Conservation (phyloP, 2,113 vertebrate genomes). For the Seriola quinqueradiata region DNA sequence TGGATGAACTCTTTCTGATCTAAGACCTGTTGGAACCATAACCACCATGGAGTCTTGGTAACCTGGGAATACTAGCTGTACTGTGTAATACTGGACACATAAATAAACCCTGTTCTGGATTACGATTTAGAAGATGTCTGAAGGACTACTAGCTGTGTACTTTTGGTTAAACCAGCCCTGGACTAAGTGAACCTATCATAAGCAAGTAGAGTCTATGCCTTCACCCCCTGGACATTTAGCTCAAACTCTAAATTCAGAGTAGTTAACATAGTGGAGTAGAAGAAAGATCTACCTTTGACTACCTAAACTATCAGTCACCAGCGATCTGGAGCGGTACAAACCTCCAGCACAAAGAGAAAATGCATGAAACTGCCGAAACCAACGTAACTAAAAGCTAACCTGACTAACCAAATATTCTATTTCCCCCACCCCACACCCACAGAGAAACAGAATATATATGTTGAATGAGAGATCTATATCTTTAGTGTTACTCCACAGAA, state of each 20-base stretch:
- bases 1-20: constrained; percentile 6
- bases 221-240: constrained; percentile 18
- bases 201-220: constrained; percentile 28
- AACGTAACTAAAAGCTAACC: constrained; percentile 72
- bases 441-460: constrained; percentile 79
- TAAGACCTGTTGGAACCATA: constrained; percentile 2
- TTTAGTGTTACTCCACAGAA: constrained; percentile 76
- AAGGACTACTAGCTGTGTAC: constrained; percentile 28
- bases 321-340: constrained; percentile 49
- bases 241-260: constrained; percentile 22
- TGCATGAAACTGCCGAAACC: constrained; percentile 77
- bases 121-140: constrained; percentile 50
- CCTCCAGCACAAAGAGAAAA: constrained; percentile 71
- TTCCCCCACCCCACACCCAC: constrained; percentile 55
- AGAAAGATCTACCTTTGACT: constrained; percentile 49
- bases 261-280: constrained; percentile 17
- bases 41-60: constrained; percentile 36
- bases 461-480: constrained; percentile 77
- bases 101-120: constrained; percentile 35
- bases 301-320: constrained; percentile 63
- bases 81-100: constrained; percentile 31
- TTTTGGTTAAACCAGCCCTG: constrained; percentile 31
- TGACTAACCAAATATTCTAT: constrained; percentile 84
- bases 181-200: constrained; percentile 38
- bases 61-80: constrained; percentile 27